Conservation (phyloP, 2,113 vertebrate genomes). For the Cavia porcellus region DNA sequence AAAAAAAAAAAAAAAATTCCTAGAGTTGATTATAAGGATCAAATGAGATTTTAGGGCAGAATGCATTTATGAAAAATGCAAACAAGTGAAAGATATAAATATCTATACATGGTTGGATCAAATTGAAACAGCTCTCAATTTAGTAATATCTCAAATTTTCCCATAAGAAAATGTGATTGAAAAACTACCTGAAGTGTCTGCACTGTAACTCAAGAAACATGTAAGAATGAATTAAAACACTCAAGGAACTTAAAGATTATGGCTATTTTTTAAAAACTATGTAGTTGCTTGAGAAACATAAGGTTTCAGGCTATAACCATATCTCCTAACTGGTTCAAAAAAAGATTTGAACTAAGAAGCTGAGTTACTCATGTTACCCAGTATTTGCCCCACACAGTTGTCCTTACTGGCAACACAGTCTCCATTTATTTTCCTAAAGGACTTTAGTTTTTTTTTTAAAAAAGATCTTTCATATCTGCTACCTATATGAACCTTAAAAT, state of each 20-base stretch:
- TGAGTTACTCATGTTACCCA: neutral
- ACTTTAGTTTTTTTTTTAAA: constrained; percentile 5
- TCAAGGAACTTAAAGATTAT: constrained; percentile 43
- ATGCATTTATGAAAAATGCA: constrained; percentile 54
- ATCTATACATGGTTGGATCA: constrained; percentile 19
- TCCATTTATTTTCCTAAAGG: constrained; percentile 51
- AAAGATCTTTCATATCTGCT: constrained; percentile 27
- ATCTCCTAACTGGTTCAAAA: constrained; percentile 34
- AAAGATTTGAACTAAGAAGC: constrained; percentile 23
- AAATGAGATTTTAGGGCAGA: constrained; percentile 14
- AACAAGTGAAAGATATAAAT: constrained; percentile 52
- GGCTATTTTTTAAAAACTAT: neutral
- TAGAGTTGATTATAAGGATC: constrained; percentile 19
- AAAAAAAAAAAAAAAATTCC: neutral
- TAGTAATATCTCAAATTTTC: constrained; percentile 43
- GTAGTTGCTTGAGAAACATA: constrained; percentile 18
- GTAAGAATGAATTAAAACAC: constrained; percentile 8
- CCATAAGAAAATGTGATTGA: constrained; percentile 54
- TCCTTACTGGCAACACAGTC: neutral
- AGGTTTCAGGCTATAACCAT: neutral
- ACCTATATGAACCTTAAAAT: constrained; percentile 43
- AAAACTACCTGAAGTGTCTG: neutral
- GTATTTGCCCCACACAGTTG: neutral
- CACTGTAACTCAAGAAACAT: neutral
- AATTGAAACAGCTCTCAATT: neutral